Evolutionary conservation across 2,113 vertebrate species (phyloP), one percentile per base, ranked within the genome.

Genomic region (Gymnobelideus leadbeateri): DNA sequence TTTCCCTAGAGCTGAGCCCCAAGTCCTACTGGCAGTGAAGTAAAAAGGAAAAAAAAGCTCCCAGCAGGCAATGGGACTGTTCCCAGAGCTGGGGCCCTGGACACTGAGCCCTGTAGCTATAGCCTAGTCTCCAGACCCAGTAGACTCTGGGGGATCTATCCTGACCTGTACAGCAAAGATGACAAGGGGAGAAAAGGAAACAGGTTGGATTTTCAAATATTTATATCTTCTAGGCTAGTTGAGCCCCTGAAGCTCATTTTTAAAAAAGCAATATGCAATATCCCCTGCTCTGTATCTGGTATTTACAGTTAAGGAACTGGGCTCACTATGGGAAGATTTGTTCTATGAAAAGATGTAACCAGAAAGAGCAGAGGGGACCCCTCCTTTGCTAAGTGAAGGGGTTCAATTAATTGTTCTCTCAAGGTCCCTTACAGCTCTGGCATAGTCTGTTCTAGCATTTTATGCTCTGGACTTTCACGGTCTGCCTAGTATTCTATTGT

Each of bases 1-100:
- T 92, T 96, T 94, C 93, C 96, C n/a, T 84, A 94, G 57, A 26
- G 12, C 43, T n/a, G 2, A 93, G 50, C 8, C 26, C 68, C 7
- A 43, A 26, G 6, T 23, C n/a, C 50, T 84, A 23, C 2, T 55
- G 47, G 46, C 9, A 50, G 54, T n/a, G 89, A 61, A 3, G 51
- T 46, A 43, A 47, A 47, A 43, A 91, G 26, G 14, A 6, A 43
- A 61, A 84, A 77, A 77, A 84, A 84, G 7, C 16, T 84, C 37
- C n/a, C n/a, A 84, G 68, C 68, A n/a, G 37, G 68, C 16, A 51
- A 16, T 19, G 6, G 19, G 51, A 3, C n/a, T 61, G 89, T 89
- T 11, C 11, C 26, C 26, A 51, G 89, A 91, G n/a, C 57, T 46
- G 68, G 68, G 68, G 68, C 68, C n/a, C 16, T n/a, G 37, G 68